Percentiles rank a stretch among this genome's conserved stretches.
Conservation (phyloP, 2,797 vertebrate genomes). For the Rhynchonycteris naso region DNA sequence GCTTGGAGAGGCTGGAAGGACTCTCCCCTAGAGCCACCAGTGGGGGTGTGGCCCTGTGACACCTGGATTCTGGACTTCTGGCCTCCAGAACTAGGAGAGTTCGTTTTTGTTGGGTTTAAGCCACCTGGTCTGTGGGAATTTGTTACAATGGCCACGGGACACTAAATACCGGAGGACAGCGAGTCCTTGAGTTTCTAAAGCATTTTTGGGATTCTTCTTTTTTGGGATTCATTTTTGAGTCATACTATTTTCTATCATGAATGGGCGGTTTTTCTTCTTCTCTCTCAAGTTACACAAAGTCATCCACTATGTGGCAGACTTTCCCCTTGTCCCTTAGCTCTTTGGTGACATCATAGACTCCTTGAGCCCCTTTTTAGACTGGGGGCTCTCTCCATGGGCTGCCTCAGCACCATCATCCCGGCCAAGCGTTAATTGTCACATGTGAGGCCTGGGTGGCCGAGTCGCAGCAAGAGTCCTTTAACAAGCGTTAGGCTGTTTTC, state of each 20-base stretch:
- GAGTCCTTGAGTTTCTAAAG: background rate
- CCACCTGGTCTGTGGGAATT: background rate
- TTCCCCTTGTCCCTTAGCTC: no score
- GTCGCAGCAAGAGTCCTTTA: background rate
- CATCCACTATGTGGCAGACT: background rate
- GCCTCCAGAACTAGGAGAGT: no score
- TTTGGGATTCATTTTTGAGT: background rate
- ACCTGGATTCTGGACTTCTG: background rate
- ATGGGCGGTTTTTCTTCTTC: background rate
- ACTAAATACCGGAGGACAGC: background rate
- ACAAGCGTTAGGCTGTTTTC: background rate
- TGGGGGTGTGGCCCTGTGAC: background rate
- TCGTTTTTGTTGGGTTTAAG: background rate
- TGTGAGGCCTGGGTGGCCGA: background rate
- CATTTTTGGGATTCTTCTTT: background rate
- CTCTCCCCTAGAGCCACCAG: background rate
- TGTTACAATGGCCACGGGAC: background rate
- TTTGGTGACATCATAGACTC: background rate
- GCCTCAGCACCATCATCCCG: background rate
- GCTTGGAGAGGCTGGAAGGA: background rate
- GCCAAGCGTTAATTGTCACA: background rate
- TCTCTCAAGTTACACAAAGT: background rate
- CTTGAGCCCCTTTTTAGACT: background rate
- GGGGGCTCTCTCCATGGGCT: background rate
- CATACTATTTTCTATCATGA: background rate